phyloP scores from a whole-genome alignment of 2,888 invertebrate species.

The Drosophila stalkeri region DNA sequence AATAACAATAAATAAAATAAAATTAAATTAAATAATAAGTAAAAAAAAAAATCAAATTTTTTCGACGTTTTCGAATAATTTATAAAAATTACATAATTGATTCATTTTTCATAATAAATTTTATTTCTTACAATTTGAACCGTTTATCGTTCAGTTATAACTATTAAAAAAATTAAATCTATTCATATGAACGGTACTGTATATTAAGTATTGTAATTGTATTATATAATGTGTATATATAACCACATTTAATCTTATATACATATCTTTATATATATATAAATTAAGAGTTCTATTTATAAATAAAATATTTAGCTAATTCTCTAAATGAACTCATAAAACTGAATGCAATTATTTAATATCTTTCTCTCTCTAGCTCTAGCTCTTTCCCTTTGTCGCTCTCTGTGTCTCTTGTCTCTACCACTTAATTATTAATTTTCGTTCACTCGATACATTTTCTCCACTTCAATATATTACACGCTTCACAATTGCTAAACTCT shows the following conservation, averaged over 20 bases:
- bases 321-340: neutral
- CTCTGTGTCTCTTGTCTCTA: neutral
- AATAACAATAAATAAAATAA: no score
- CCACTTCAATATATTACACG: neutral
- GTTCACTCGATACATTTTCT: neutral
- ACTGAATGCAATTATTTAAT: neutral
- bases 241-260: neutral
- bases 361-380: neutral
- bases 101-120: no score
- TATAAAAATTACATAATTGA: no score
- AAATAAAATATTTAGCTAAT: neutral
- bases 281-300: neutral
- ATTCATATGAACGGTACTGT: no score
- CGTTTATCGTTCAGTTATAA: no score
- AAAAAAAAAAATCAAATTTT: no score
- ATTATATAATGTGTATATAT: neutral
- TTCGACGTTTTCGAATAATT: no score
- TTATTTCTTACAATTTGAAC: no score
- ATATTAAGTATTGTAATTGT: no score
- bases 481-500: neutral
- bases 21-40: no score
- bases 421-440: neutral
- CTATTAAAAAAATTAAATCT: no score
- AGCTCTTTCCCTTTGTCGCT: no score
- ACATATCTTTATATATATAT: neutral